Base-by-base conservation (phyloP, 2,797 vertebrate genomes). In the Cryptoprocta ferox region DNA sequence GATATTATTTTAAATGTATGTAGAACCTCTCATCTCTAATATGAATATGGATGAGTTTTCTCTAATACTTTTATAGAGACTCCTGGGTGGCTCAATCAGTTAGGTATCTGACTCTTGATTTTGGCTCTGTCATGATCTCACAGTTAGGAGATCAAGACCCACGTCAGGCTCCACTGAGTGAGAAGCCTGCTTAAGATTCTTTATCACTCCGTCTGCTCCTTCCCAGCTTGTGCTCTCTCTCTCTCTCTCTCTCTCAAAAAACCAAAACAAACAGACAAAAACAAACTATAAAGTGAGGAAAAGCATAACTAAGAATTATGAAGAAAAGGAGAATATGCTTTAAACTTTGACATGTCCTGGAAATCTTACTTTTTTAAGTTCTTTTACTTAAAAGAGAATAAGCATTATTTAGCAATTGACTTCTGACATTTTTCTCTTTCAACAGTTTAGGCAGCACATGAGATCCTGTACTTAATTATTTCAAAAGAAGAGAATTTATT, bases 311-410 rank as follows among this genome's bases (percentile, higher is more conserved):
- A 76, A 84, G 91, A 93, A 39, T 73, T 83, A 37, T 45, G 8
- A 95, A 4, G 19, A 61, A 1, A 7, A 39, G 24, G 16, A 50
- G 1, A 65, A 3, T 61, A 37, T 3, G 19, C 1, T 75, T 89
- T 45, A 70, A 78, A 73, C 9, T 85, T 59, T 78, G 45, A 79
- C 9, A 81, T 70, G 10, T 91, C 15, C 30, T 85, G 21, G 7
- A 92, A 87, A 9, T 63, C 19, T 92, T n/a, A 35, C 68, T 84
- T 94, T 93, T 87, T 56, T 28, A 90, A 76, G 37, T 80, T 75
- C 7, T 92, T 7, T 65, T 73, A 73, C 28, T 87, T 71, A 86
- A 42, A 80, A 65, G 21, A 75, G 37, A 95, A 81, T 1, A 76
- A 9, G 2, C 11, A 35, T 2, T 48, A 80, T 68, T 92, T 30